Conservation (phyloP, 1,140 invertebrate genomes). For the Nephila pilipes region DNA sequence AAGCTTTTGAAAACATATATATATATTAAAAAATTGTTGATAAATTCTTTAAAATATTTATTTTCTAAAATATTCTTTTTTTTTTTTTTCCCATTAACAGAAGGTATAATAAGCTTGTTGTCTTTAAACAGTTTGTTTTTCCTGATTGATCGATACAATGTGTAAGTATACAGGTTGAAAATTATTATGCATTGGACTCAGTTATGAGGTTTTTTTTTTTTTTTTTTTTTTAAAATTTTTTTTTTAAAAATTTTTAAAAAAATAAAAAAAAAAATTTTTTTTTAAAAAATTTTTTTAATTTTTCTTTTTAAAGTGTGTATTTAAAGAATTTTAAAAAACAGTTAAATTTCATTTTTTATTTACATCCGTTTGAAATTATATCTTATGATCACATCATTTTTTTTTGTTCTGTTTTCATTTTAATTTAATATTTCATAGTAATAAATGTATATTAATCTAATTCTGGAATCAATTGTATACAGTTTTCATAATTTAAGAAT, state of each 20-base stretch:
- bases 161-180: constrained; percentile 83
- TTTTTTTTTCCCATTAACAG: constrained; percentile 81
- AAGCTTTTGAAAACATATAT: too few relatives aligned
- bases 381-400: too few relatives aligned
- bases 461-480: not conserved
- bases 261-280: not conserved
- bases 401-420: too few relatives aligned
- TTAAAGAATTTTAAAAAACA: not conserved
- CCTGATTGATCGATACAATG: constrained; percentile 94
- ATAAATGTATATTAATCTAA: too few relatives aligned
- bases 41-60: too few relatives aligned
- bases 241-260: not conserved
- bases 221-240: not conserved
- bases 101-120: constrained; percentile 92
- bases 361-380: not conserved
- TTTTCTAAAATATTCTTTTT: too few relatives aligned
- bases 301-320: not conserved
- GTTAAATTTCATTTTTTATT: not conserved
- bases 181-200: not conserved
- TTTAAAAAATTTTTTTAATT: not conserved
- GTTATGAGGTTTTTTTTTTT: not conserved
- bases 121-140: constrained; percentile 96
- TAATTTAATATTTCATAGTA: too few relatives aligned
- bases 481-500: constrained; percentile 34
- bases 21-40: too few relatives aligned